Base-by-base conservation (phyloP, 2,113 vertebrate genomes). In the Carassius gibelio region DNA sequence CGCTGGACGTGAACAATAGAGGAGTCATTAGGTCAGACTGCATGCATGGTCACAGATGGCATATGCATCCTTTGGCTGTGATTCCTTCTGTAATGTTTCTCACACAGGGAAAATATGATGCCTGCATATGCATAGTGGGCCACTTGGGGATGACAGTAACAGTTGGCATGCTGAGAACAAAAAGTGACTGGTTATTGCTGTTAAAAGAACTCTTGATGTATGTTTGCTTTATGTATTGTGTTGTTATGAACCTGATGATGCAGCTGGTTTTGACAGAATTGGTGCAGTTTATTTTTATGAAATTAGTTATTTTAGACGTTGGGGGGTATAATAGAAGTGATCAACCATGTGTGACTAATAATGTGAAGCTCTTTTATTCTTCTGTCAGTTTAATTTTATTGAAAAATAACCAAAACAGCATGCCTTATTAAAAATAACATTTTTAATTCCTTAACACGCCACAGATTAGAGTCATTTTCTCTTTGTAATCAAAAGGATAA, bases 391-490 rank as follows among this genome's bases (percentile, higher is more conserved):
- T 50, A 77, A 75, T 89, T 83, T 66, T 62, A 79, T 78, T 79
- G 59, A 84, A 72, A 36, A 75, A 81, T 84, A 84, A 87, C 77
- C 48, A 86, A 87, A 86, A 72, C 71, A 84, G 42, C 84, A 86
- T 34, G 82, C 72, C 66, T 78, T 52, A 82, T 89, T 88, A 62
- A 85, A 86, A 75, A n/a, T 50, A 77, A 84, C 42, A 75, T 68
- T 83, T 84, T 68, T 84, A 86, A 89, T 75, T 68, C 55, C 14
- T 42, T 62, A 86, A 85, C 77, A 79, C 48, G 72, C 23, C 71
- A 68, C 45, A 86, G 82, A 88, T 87, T 86, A 75, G 74, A 87
- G 75, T 69, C 61, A 85, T 88, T 85, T 87, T 88, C 38, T 72
- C 23, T 62, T 34, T 13, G 86, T 69, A 76, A 85, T 88, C 84